phyloP scores from a whole-genome alignment of 2,888 invertebrate species.

The Cataglyphis albicans region DNA sequence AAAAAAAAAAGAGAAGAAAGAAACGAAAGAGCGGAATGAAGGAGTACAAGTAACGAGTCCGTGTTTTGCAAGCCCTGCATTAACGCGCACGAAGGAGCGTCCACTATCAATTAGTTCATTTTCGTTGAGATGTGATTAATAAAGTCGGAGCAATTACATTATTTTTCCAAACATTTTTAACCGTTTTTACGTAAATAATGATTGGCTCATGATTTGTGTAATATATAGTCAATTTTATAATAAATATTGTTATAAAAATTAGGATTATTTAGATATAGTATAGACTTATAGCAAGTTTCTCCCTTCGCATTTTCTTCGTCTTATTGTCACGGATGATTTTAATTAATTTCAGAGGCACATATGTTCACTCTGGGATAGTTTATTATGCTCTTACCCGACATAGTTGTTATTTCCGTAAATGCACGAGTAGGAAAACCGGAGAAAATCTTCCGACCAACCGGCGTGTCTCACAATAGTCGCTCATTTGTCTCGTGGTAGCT shows the following conservation, averaged over 20 bases:
- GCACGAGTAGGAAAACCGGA: constrained; percentile 46
- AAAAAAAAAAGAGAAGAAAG: constrained; percentile 58
- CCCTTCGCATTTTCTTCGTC: not conserved
- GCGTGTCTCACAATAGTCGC: constrained; percentile 85
- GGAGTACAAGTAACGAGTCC: constrained; percentile 56
- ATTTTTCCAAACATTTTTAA: not conserved
- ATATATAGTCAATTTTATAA: not conserved
- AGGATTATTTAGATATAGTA: not conserved
- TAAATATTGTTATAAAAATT: not conserved
- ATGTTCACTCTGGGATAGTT: constrained; percentile 19
- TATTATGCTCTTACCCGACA: constrained; percentile 27
- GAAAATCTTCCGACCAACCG: constrained; percentile 84
- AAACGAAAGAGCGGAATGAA: constrained; percentile 36
- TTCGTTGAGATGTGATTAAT: constrained; percentile 31
- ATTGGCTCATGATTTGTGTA: not conserved
- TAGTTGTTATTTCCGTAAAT: constrained; percentile 40
- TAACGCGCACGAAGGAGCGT: constrained; percentile 60
- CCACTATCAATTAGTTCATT: constrained; percentile 49
- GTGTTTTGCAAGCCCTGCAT: constrained; percentile 59
- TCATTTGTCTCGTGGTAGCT: constrained; percentile 88
- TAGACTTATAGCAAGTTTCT: not conserved
- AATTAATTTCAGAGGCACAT: constrained; percentile 40
- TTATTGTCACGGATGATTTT: not conserved
- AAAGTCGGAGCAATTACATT: constrained; percentile 13
- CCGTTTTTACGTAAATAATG: not conserved